Evolutionary conservation across 2,888 invertebrate genomes (phyloP).

Genomic region (Polylopha cassiicola): DNA sequence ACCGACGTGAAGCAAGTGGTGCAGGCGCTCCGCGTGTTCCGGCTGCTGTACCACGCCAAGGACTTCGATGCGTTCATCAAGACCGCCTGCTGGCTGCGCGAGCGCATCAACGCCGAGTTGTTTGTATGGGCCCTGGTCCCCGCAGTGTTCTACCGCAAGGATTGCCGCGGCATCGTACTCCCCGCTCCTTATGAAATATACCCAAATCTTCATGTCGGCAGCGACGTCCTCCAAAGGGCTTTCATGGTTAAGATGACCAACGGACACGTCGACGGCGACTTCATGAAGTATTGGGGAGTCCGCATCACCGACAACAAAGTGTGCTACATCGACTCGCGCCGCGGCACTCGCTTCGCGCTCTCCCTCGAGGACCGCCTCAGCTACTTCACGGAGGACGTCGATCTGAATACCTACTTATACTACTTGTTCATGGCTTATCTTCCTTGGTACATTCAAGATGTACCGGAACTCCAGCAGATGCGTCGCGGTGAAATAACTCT

Average conservation of each 20-base stretch:
- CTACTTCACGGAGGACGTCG: conserved; percentile 88
- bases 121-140: conserved; percentile 83
- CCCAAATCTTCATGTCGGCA: conserved; percentile 86
- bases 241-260: conserved; percentile 80
- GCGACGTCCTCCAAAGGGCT: conserved; percentile 82
- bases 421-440: conserved; percentile 82
- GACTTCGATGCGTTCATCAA: conserved; percentile 82
- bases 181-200: conserved; percentile 87
- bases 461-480: conserved; percentile 62
- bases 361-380: conserved; percentile 79
- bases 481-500: conserved; percentile 77
- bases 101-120: conserved; percentile 83
- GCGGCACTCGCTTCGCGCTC: conserved; percentile 75
- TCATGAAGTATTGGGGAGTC: conserved; percentile 72
- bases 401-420: conserved; percentile 84
- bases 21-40: conserved; percentile 80
- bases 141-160: conserved; percentile 81
- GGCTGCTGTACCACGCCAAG: conserved; percentile 80
- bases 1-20: conserved; percentile 78
- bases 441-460: conserved; percentile 80
- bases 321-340: conserved; percentile 82
- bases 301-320: conserved; percentile 73
- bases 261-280: conserved; percentile 70
- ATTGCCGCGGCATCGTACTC: conserved; percentile 80
- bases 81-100: conserved; percentile 83